phyloP scores from a whole-genome alignment of 2,797 vertebrate species.

The Gambelia wislizenii region DNA sequence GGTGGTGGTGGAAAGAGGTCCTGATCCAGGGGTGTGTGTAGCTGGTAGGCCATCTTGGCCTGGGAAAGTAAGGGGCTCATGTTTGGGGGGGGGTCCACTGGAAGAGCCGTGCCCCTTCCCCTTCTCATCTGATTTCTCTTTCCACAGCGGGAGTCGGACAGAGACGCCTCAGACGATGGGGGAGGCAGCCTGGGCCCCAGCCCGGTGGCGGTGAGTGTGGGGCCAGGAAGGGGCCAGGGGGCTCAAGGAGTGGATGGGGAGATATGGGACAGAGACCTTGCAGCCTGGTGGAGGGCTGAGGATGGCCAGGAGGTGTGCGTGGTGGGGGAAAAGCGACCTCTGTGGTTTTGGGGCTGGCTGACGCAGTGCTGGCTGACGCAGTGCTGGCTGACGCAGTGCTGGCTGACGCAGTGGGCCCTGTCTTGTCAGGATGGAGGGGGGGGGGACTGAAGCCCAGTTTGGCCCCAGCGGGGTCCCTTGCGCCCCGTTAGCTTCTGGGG shows the following conservation, averaged over 20 bases:
- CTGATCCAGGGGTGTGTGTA: background rate
- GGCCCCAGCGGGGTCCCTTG: background rate
- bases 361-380: no score
- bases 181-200: background rate
- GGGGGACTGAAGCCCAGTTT: background rate
- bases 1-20: background rate
- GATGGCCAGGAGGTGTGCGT: no score
- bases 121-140: background rate
- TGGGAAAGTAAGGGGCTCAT: background rate
- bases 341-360: no score
- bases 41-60: background rate
- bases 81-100: background rate
- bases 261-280: background rate
- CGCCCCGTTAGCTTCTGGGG: background rate
- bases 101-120: background rate
- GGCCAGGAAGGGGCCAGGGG: background rate
- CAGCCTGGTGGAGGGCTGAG: background rate
- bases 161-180: background rate
- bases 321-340: no score
- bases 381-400: no score
- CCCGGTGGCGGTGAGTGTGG: constrained; percentile 19
- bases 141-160: background rate
- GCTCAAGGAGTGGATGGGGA: background rate
- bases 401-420: background rate
- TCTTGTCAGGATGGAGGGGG: background rate